Evolutionary conservation across 1,140 invertebrate species (phyloP).

Genomic region (Zaprionus nigranus): DNA sequence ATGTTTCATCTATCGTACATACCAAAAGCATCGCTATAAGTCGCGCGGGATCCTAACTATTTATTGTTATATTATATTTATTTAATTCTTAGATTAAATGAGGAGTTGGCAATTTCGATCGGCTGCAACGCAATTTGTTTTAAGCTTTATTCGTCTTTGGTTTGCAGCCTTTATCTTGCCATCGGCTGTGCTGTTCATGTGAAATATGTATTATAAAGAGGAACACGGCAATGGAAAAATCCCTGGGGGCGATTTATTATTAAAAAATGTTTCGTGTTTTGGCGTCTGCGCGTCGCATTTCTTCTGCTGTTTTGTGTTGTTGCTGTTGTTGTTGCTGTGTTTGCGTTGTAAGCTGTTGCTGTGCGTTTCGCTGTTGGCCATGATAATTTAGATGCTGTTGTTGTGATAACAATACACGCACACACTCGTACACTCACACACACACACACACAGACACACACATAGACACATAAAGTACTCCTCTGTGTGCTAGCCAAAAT

Average conservation of each 20-base stretch:
- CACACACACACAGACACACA: conserved; percentile 13
- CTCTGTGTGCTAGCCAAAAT: conserved; percentile 12
- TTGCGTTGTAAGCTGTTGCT: conserved; percentile 76
- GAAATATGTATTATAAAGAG: conserved; percentile 67
- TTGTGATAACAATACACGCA: conserved; percentile 58
- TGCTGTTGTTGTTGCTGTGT: conserved; percentile 54
- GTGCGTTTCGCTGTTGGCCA: conserved; percentile 42
- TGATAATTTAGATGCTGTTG: conserved; percentile 61
- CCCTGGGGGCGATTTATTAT: conserved; percentile 50
- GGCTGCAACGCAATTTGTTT: neutral
- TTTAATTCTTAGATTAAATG: neutral
- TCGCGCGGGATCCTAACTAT: neutral
- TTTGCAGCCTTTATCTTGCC: conserved; percentile 37
- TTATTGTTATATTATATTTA: neutral
- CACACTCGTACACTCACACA: conserved; percentile 26
- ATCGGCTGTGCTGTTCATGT: conserved; percentile 62
- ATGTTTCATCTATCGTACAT: conserved; percentile 25
- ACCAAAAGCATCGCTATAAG: conserved; percentile 19
- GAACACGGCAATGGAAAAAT: conserved; percentile 60
- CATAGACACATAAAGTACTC: conserved; percentile 1
- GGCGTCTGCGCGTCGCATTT: conserved; percentile 49
- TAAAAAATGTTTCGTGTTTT: conserved; percentile 68
- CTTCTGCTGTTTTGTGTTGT: no score
- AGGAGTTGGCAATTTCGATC: conserved; percentile 6
- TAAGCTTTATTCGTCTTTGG: neutral